Base-by-base conservation (phyloP, 2,113 vertebrate species). In the Psophia crepitans region DNA sequence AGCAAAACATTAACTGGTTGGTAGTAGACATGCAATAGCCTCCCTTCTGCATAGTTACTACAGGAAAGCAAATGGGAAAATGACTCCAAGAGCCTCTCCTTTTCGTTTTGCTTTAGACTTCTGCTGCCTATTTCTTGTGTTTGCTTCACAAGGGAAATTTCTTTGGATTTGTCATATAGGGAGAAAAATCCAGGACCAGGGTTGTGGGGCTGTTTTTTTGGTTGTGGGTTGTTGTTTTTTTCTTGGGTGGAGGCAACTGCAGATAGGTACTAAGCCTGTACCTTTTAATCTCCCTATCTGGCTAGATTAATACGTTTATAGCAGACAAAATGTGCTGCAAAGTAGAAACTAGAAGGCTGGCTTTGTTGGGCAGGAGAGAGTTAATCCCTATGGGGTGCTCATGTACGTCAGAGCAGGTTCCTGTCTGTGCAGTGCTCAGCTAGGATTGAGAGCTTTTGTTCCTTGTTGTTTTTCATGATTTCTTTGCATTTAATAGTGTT, bases 401-500 rank as follows among this genome's bases (percentile, higher is more conserved):
- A 96, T 97, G 96, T 97, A 97, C 97, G 94, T 98, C 97, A 98
- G 97, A 97, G 97, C 93, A 61, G 79, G 96, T 95, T 97, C 93
- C 96, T 89, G 81, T 96, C 98, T 97, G 94, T 85, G 93, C 96
- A 97, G 93, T 85, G 95, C 97, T 98, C 96, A 97, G 97, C 96
- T 97, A 93, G 96, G 92, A 96, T 95, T 87, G 97, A 97, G 96
- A 97, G 97, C 97, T 97, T 97, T 98, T 96, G 97, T 97, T 96
- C 95, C 98, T 97, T 83, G 94, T 97, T 97, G 96, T 97, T 97
- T 97, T 97, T 96, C 95, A 96, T 94, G 65, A 92, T 96, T 97
- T 96, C 94, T 98, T 98, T 96, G 96, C 87, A 94, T 97, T 97
- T 95, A 95, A 94, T 96, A 98, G 98, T 98, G 98, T 98, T 98